Conservation (phyloP, 2,797 vertebrate species). For the Pseudochaenichthys georgianus region DNA sequence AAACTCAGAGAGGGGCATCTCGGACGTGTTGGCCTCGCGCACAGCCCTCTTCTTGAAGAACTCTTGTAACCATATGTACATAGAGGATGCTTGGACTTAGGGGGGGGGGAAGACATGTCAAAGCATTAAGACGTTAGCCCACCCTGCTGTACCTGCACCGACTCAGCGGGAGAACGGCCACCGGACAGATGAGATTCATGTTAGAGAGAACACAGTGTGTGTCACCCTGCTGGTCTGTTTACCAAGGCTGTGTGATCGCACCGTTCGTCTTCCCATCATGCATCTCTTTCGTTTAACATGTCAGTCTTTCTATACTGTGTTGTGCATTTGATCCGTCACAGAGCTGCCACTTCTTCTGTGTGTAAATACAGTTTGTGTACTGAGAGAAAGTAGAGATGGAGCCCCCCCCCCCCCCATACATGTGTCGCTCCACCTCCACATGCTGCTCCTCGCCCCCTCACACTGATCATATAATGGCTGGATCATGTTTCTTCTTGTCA, state of each 20-base stretch:
- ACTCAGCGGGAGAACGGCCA: slow-evolving; percentile 60
- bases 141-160: slow-evolving; percentile 75
- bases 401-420: slow-evolving; percentile 13
- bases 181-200: slow-evolving; percentile 58
- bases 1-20: slow-evolving; percentile 25
- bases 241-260: slow-evolving; percentile 55
- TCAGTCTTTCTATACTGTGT: slow-evolving; percentile 42
- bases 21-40: slow-evolving; percentile 74
- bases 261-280: slow-evolving; percentile 60
- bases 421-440: slow-evolving; percentile 6
- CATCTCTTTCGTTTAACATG: slow-evolving; percentile 22
- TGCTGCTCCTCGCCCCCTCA: slow-evolving; percentile 31
- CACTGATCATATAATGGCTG: slow-evolving; percentile 10
- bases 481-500: slow-evolving; percentile 3
- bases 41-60: slow-evolving; percentile 86
- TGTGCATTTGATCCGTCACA: slow-evolving; percentile 29
- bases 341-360: slow-evolving; percentile 52
- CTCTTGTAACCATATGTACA: slow-evolving; percentile 85
- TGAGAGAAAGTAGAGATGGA: slow-evolving; percentile 49
- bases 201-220: slow-evolving; percentile 11
- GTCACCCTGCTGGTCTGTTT: slow-evolving; percentile 52
- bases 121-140: slow-evolving; percentile 82
- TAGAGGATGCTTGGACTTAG: slow-evolving; percentile 81
- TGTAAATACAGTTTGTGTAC: slow-evolving; percentile 44
- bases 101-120: background rate